Evolutionary conservation across 37 sponge, comb jelly and placozoan species (phyloP), one percentile per base, ranked within the genome.

Genomic region (Oopsacas minuta): DNA sequence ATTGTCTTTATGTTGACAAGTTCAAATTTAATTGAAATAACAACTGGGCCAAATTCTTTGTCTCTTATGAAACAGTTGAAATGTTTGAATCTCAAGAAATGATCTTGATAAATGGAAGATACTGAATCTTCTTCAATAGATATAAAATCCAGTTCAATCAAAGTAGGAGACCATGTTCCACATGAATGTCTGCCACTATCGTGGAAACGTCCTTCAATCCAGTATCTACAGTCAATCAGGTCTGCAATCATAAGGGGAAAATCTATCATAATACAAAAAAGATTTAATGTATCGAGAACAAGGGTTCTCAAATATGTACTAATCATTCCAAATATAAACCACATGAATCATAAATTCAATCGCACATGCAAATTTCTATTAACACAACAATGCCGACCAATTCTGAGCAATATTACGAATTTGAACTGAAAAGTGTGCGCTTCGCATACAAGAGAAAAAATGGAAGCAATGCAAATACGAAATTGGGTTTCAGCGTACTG

Each of bases 61-160:
- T 61, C 75, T 25, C 22, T 10, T 5, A 34, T 61, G 28, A 61
- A 61, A 61, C 28, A 61, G 28, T 61, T 61, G 22, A n/a, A 61
- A 61, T 61, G 75, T 34, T 61, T 61, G 28, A n/a, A 25, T 12
- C 32, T 5, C 30, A 25, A 25, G 30, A 61, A 61, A 20, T 10
- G 3, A 12, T 3, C 28, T 34, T 10, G 28, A 61, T 61, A 61
- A 20, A 61, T 3, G 28, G 30, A 20, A 20, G 75, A 34, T 10
- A 61, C 28, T 61, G 7, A 32, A 61, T 61, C 75, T 61, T 61
- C 75, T 12, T 61, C 75, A n/a, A 61, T 61, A 61, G 75, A 61
- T 20, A 61, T 61, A 61, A 61, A 61, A 7, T 61, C 75, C 28
- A 61, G 22, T 5, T 61, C 75, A 25, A 61, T 61, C 7, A 32